These are phyloP conservation scores for Gracilinanus agilis DNA, from an alignment of 2,113 vertebrate genomes.

Conservation along the genomic window DNA sequence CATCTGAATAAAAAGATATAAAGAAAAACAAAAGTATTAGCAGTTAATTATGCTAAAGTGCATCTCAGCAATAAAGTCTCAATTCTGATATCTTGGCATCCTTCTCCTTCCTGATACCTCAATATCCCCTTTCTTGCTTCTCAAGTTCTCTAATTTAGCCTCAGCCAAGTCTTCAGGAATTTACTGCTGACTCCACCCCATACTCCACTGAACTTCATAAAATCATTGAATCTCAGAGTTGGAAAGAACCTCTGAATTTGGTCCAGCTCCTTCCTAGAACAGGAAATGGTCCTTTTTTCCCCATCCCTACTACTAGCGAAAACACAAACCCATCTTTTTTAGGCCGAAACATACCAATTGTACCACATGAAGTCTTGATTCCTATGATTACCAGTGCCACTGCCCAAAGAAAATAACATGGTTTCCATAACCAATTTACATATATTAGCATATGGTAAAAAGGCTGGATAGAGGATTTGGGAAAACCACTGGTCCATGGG, in stretches of 20 bases:
- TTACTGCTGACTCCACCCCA: not conserved
- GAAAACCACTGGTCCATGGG: not conserved
- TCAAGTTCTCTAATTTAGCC: not conserved
- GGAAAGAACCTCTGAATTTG: not conserved
- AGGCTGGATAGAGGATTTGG: not conserved
- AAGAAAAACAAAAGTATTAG: not conserved
- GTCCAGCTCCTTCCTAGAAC: not conserved
- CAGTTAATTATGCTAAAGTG: not conserved
- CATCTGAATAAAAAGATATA: conserved; percentile 72
- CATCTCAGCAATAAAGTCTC: not conserved
- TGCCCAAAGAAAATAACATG: not conserved
- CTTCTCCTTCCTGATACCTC: too few relatives aligned
- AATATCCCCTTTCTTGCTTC: not conserved
- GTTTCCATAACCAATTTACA: not conserved
- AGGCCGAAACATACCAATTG: not conserved
- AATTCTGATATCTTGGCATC: not conserved
- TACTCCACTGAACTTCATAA: not conserved
- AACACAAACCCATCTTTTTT: not conserved
- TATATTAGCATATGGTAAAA: not conserved
- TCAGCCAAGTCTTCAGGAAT: not conserved
- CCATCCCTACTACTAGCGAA: conserved; percentile 5
- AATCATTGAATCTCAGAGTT: not conserved
- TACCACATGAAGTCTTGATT: not conserved
- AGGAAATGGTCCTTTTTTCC: not conserved
- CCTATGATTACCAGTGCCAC: not conserved